Evolutionary conservation across 1,140 invertebrate species (phyloP).

Genomic region (Lasioglossum baleicum): DNA sequence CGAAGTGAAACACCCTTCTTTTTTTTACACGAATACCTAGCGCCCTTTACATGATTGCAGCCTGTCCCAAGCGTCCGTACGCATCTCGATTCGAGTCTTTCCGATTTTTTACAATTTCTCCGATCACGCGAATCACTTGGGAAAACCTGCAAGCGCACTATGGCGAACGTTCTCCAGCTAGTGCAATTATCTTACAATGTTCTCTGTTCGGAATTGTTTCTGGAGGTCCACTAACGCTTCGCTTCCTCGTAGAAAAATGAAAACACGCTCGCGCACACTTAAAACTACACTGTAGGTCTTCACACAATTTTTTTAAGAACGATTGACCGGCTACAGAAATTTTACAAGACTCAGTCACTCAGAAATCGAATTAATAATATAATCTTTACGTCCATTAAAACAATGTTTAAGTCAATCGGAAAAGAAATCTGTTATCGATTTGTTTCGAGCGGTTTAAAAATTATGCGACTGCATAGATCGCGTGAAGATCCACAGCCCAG

Average conservation of each 20-base stretch:
- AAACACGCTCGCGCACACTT: constrained; percentile 32
- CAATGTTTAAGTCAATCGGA: too few relatives aligned
- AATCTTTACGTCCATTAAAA: too few relatives aligned
- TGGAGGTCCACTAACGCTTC: background rate
- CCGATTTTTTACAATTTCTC: too few relatives aligned
- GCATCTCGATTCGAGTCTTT: background rate
- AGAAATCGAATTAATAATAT: too few relatives aligned
- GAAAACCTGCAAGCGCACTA: background rate
- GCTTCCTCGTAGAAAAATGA: constrained; percentile 37
- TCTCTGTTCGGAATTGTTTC: background rate
- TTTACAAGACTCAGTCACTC: too few relatives aligned
- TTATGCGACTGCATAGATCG: too few relatives aligned
- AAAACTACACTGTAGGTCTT: too few relatives aligned
- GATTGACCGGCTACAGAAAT: too few relatives aligned
- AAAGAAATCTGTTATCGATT: too few relatives aligned
- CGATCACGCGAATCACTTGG: background rate
- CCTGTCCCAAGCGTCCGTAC: background rate
- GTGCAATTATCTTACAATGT: constrained; percentile 23
- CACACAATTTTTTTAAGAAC: too few relatives aligned
- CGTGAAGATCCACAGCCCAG: background rate
- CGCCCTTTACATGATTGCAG: background rate
- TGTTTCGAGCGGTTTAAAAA: too few relatives aligned
- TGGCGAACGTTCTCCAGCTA: background rate
- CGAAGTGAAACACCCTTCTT: background rate
- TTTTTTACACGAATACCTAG: constrained; percentile 19